A percentile compares a stretch with the other conserved stretches of the same genome.
phyloP scores from a whole-genome alignment of 2,888 invertebrate genomes.

The Nomada ferruginata region DNA sequence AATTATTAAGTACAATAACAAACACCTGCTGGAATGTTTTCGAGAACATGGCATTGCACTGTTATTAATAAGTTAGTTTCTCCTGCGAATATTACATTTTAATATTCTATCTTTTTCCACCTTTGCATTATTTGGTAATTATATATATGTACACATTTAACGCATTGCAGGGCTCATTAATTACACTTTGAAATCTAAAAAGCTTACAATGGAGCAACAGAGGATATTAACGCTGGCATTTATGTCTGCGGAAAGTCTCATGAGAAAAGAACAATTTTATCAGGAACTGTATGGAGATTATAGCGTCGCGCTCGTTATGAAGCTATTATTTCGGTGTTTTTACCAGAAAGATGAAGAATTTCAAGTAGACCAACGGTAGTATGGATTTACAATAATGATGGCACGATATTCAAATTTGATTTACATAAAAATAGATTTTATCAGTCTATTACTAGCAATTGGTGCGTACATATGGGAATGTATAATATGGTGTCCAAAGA shows the following conservation, averaged over 20 bases:
- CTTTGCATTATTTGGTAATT: background rate
- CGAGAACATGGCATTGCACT: constrained; percentile 59
- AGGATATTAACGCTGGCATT: constrained; percentile 74
- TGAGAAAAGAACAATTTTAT: constrained; percentile 46
- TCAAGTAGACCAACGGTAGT: constrained; percentile 77
- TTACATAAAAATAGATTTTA: constrained; percentile 5
- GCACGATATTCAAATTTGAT: background rate
- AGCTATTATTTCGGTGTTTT: constrained; percentile 70
- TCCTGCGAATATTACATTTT: background rate
- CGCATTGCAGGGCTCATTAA: constrained; percentile 65
- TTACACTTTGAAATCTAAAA: constrained; percentile 62
- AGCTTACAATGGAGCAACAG: constrained; percentile 72
- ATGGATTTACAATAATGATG: background rate
- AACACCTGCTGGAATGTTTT: constrained; percentile 64
- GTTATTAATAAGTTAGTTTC: constrained; percentile 68
- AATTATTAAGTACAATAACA: constrained; percentile 58
- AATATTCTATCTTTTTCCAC: background rate
- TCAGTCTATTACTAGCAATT: constrained; percentile 81
- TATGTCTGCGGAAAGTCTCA: constrained; percentile 71
- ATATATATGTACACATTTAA: background rate
- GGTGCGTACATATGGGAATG: constrained; percentile 84
- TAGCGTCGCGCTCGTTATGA: constrained; percentile 62
- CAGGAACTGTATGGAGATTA: constrained; percentile 60
- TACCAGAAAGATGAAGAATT: constrained; percentile 75
- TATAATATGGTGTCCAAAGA: constrained; percentile 73